A percentile compares a stretch with the other conserved stretches of the same genome.
phyloP scores from a whole-genome alignment of 2,888 invertebrate genomes.

The Schrankia costaestrigalis region DNA sequence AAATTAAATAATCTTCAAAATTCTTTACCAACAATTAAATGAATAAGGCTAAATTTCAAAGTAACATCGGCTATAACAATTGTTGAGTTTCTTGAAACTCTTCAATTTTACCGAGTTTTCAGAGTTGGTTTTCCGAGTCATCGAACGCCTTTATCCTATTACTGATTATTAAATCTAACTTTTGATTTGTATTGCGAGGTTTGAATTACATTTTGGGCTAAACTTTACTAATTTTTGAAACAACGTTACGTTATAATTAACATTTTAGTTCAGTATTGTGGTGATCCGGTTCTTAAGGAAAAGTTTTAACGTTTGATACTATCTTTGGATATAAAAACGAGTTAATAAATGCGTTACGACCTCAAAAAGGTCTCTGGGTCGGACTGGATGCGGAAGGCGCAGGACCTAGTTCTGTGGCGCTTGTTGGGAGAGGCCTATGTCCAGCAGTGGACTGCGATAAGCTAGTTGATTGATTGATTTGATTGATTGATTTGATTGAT shows the following conservation, averaged over 20 bases:
- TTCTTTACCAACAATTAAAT: constrained; percentile 10
- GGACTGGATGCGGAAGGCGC: too few relatives aligned
- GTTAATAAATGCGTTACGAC: too few relatives aligned
- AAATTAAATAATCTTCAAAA: constrained; percentile 4
- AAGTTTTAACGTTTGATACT: too few relatives aligned
- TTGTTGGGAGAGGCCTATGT: too few relatives aligned
- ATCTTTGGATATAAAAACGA: too few relatives aligned
- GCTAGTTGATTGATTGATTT: too few relatives aligned
- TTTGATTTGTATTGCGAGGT: constrained; percentile 48
- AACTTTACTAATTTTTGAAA: constrained; percentile 39
- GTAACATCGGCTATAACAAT: constrained; percentile 29
- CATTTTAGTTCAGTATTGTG: constrained; percentile 26
- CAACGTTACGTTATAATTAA: constrained; percentile 30
- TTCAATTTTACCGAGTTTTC: constrained; percentile 40
- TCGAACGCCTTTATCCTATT: constrained; percentile 57
- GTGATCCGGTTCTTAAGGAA: constrained; percentile 8
- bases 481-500: too few relatives aligned
- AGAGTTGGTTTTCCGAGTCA: constrained; percentile 47
- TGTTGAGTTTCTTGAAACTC: constrained; percentile 34
- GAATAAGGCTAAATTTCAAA: constrained; percentile 17
- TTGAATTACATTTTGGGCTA: constrained; percentile 55
- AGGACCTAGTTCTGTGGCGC: too few relatives aligned
- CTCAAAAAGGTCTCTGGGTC: too few relatives aligned
- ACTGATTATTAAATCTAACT: constrained; percentile 64
- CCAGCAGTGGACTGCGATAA: too few relatives aligned